Percentiles rank a stretch among this genome's conserved stretches.
Conservation (phyloP, 2,113 vertebrate genomes). For the Saccopteryx leptura region DNA sequence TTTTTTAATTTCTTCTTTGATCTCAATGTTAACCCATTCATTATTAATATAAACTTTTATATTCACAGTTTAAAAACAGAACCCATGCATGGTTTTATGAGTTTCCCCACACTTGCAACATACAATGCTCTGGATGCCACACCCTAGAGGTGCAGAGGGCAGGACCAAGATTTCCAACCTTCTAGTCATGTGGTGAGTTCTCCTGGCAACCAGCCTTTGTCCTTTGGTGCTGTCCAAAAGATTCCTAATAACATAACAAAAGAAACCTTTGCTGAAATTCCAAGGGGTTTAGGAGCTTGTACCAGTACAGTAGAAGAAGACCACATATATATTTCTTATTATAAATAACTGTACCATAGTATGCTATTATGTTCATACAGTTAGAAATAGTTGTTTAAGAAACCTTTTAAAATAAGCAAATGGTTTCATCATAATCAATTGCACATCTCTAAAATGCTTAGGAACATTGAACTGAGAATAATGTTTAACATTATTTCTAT, state of each 20-base stretch:
- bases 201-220: neutral
- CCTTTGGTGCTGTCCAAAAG: neutral
- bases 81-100: neutral
- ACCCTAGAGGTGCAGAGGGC: neutral
- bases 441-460: slow-evolving; percentile 32
- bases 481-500: slow-evolving; percentile 77
- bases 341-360: neutral
- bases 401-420: slow-evolving; percentile 54
- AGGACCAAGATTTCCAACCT: neutral
- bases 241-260: neutral
- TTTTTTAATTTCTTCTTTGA: no score
- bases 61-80: neutral
- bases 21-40: no score
- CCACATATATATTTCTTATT: neutral
- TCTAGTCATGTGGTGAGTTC: neutral
- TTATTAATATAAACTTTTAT: neutral
- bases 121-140: neutral
- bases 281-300: neutral
- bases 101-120: neutral
- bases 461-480: slow-evolving; percentile 60
- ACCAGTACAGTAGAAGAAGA: neutral
- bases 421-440: slow-evolving; percentile 36
- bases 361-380: neutral
- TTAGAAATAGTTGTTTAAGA: slow-evolving; percentile 50
- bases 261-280: neutral